These are phyloP conservation scores for Epizoanthus fatuus DNA, from an alignment of 92 coral and sea anemone genomes.

Conservation along the genomic window DNA sequence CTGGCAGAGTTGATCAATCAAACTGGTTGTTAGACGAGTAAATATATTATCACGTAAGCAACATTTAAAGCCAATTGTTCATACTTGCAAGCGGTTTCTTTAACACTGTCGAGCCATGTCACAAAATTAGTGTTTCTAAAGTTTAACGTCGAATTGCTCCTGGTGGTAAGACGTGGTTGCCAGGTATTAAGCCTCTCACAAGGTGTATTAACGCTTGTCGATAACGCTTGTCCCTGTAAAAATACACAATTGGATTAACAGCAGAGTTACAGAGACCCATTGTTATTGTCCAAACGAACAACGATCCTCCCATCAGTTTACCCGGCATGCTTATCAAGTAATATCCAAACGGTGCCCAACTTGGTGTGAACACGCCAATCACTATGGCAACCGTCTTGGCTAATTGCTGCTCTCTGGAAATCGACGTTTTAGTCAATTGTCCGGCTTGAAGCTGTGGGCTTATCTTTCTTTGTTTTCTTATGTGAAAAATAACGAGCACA, in stretches of 20 bases:
- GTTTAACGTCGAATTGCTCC: too few relatives aligned
- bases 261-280: background rate
- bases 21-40: too few relatives aligned
- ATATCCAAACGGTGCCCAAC: constrained; percentile 2
- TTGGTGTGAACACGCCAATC: background rate
- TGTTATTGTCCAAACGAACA: background rate
- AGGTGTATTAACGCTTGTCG: background rate
- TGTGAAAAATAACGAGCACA: background rate
- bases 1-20: too few relatives aligned
- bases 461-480: background rate
- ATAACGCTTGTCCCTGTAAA: constrained; percentile 12
- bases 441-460: background rate
- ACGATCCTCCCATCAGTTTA: background rate
- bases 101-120: too few relatives aligned
- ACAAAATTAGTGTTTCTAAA: too few relatives aligned
- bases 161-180: too few relatives aligned
- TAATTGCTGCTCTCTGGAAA: background rate
- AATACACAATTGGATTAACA: constrained; percentile 1
- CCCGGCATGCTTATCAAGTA: background rate
- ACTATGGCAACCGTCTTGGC: constrained; percentile 20
- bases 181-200: background rate
- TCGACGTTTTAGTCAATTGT: background rate
- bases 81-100: too few relatives aligned
- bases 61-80: too few relatives aligned
- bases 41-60: too few relatives aligned